Evolutionary conservation across 30 jellyfish, hydroid and myxozoan genomes (phyloP).

Genomic region (Aurelia coerulea): DNA sequence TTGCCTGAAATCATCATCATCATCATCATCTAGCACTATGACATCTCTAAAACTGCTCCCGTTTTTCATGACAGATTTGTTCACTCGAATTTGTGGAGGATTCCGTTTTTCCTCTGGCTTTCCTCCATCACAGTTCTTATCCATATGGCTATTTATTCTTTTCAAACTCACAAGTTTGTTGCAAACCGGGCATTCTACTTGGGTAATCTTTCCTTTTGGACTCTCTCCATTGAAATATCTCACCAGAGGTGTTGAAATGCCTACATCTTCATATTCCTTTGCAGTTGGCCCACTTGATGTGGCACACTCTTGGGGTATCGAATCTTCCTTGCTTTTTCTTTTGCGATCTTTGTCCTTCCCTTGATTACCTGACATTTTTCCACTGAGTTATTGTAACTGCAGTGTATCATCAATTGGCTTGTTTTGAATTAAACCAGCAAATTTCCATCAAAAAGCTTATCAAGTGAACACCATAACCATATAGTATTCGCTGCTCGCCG

Average conservation of each 20-base stretch:
- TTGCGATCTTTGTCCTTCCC: not conserved
- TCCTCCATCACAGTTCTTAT: slow-evolving; percentile 6
- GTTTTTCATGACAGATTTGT: not conserved
- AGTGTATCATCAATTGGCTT: too few relatives aligned
- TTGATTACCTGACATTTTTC: too few relatives aligned
- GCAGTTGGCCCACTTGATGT: too few relatives aligned
- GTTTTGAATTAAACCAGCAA: too few relatives aligned
- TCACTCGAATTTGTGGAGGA: not conserved
- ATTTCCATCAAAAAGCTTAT: too few relatives aligned
- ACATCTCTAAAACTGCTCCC: not conserved
- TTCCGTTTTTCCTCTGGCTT: too few relatives aligned
- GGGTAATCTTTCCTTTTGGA: not conserved
- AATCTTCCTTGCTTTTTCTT: not conserved
- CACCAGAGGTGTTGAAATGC: too few relatives aligned
- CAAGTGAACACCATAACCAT: too few relatives aligned
- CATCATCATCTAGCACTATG: slow-evolving; percentile 14
- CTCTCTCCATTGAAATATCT: not conserved
- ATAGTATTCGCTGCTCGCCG: too few relatives aligned
- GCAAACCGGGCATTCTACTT: slow-evolving; percentile 15
- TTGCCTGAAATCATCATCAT: not conserved
- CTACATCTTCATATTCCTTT: too few relatives aligned
- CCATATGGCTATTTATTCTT: slow-evolving; percentile 26
- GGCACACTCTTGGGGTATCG: too few relatives aligned
- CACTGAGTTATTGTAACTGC: too few relatives aligned
- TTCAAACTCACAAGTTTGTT: not conserved